Evolutionary conservation across 2,797 vertebrate genomes (phyloP).

Genomic region (Manis crassicaudata): DNA sequence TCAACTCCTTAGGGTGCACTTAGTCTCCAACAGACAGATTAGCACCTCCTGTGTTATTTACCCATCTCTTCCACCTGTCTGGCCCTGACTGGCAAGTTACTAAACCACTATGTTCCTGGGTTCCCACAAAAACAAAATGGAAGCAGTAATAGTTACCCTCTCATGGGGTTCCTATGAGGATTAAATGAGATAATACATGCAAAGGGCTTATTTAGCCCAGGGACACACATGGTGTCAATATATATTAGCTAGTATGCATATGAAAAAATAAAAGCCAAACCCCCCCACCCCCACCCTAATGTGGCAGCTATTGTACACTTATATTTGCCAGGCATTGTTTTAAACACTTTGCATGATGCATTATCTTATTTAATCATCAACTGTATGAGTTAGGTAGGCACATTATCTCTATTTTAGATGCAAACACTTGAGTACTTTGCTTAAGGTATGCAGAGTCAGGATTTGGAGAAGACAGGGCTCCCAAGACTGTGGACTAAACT

Average conservation of each 20-base stretch:
- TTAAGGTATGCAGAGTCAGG: not conserved
- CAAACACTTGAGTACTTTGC: not conserved
- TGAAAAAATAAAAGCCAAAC: not conserved
- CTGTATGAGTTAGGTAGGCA: not conserved
- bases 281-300: not conserved
- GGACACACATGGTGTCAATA: accelerated
- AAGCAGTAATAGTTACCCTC: not conserved
- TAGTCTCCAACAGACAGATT: not conserved
- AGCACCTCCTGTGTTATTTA: not conserved
- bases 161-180: not conserved
- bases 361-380: not conserved
- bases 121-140: not conserved
- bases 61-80: not conserved
- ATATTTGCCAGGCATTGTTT: not conserved
- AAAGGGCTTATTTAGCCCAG: not conserved
- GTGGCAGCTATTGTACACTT: not conserved
- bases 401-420: not conserved
- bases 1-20: not conserved
- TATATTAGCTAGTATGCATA: accelerated
- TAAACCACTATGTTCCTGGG: not conserved
- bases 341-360: not conserved
- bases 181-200: not conserved
- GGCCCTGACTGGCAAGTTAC: not conserved
- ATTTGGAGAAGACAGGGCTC: not conserved
- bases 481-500: not conserved